phyloP scores from a whole-genome alignment of 2,888 invertebrate species.

The Mycogona germanica region DNA sequence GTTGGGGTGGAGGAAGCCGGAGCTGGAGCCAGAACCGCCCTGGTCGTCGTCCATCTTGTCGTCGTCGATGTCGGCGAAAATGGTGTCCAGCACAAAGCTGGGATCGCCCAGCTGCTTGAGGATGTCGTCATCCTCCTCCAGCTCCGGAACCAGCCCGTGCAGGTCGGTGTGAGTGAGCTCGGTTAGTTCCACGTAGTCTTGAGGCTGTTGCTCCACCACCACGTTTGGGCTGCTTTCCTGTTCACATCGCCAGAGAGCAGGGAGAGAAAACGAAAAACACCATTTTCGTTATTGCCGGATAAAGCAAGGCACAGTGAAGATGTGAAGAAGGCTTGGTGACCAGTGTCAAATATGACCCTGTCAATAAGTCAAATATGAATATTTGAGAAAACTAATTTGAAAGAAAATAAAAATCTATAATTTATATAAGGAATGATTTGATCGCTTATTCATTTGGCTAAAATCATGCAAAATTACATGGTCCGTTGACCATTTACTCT shows the following conservation, averaged over 20 bases:
- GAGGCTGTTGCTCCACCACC: slow-evolving; percentile 20
- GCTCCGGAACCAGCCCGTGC: slow-evolving; percentile 49
- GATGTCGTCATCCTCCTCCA: slow-evolving; percentile 49
- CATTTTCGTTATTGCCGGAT: not conserved
- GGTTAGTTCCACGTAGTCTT: slow-evolving; percentile 38
- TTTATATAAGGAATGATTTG: no score
- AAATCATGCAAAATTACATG: no score
- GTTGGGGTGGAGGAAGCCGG: slow-evolving; percentile 3
- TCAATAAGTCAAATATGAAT: no score
- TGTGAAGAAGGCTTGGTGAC: no score
- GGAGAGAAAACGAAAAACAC: slow-evolving; percentile 2
- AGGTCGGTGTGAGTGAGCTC: slow-evolving; percentile 59
- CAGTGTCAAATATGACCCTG: no score
- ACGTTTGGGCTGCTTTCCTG: slow-evolving; percentile 24
- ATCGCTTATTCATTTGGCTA: no score
- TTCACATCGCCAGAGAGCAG: slow-evolving; percentile 6
- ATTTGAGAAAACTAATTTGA: no score
- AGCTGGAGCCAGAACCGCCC: no score
- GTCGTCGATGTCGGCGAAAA: slow-evolving; percentile 30
- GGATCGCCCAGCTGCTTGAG: slow-evolving; percentile 61
- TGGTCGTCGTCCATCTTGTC: slow-evolving; percentile 18
- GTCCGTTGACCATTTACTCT: no score
- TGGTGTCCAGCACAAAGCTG: slow-evolving; percentile 65
- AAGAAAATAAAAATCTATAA: not conserved
- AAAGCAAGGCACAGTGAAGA: no score